phyloP scores from a whole-genome alignment of 1,140 invertebrate species.

The Mya arenaria region DNA sequence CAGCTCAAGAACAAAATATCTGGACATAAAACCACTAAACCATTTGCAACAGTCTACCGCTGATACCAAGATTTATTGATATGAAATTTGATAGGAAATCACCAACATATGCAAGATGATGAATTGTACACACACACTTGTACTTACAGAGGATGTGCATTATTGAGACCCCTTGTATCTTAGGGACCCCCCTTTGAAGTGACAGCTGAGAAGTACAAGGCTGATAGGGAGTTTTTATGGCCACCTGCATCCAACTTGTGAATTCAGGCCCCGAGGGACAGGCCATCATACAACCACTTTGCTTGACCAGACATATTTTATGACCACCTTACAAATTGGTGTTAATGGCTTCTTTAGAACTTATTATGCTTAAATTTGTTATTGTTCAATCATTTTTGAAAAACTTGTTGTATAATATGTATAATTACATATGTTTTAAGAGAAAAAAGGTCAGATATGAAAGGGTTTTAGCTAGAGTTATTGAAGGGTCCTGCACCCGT shows the following conservation, averaged over 20 bases:
- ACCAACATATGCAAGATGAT: conserved; percentile 25
- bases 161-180: conserved; percentile 29
- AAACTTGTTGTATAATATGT: no score
- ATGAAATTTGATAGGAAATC: conserved; percentile 36
- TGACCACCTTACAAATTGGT: not conserved
- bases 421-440: no score
- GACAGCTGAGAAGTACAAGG: conserved; percentile 35
- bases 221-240: conserved; percentile 29
- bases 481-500: no score
- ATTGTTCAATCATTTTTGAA: no score
- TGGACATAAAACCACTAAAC: no score
- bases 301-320: not conserved
- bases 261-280: conserved; percentile 7
- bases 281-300: not conserved
- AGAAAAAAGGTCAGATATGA: no score
- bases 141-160: not conserved
- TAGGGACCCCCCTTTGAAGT: conserved; percentile 37
- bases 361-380: no score
- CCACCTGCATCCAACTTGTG: conserved; percentile 34
- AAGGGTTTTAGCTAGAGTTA: no score
- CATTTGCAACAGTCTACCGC: not conserved
- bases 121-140: conserved; percentile 19
- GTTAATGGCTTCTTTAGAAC: no score
- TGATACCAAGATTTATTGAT: not conserved
- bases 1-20: no score